Evolutionary conservation across 2,888 invertebrate genomes (phyloP).

Genomic region (Apotomis turbidana): DNA sequence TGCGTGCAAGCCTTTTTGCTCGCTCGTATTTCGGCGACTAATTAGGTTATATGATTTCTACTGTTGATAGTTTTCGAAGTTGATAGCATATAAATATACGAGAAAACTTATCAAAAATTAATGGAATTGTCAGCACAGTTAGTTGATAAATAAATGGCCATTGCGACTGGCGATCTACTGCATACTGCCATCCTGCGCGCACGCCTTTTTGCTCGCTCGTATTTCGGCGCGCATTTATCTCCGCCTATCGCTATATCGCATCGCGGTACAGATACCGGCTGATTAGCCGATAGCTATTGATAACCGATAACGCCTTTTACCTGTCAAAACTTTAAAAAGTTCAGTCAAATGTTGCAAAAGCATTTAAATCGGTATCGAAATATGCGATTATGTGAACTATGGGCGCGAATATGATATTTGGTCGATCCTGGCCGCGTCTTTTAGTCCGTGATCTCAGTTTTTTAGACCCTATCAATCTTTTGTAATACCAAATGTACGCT

Average conservation of each 20-base stretch:
- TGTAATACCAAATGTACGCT: too few relatives aligned
- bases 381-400: background rate
- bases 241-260: constrained; percentile 68
- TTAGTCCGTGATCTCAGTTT: background rate
- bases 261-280: constrained; percentile 67
- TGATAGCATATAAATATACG: too few relatives aligned
- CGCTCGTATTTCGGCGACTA: too few relatives aligned
- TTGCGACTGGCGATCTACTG: constrained; percentile 42
- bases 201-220: constrained; percentile 75
- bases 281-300: constrained; percentile 71
- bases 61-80: too few relatives aligned
- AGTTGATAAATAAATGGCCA: too few relatives aligned
- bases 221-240: constrained; percentile 80
- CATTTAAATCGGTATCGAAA: background rate
- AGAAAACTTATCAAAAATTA: too few relatives aligned
- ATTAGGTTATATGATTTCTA: too few relatives aligned
- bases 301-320: constrained; percentile 33
- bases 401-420: background rate
- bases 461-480: too few relatives aligned
- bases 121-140: too few relatives aligned
- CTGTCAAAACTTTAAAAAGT: constrained; percentile 27
- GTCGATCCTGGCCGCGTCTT: background rate
- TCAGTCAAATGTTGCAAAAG: background rate
- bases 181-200: constrained; percentile 59
- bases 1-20: too few relatives aligned